These are phyloP conservation scores for Smutsia gigantea DNA, from an alignment of 2,797 vertebrate genomes.

Conservation along the genomic window DNA sequence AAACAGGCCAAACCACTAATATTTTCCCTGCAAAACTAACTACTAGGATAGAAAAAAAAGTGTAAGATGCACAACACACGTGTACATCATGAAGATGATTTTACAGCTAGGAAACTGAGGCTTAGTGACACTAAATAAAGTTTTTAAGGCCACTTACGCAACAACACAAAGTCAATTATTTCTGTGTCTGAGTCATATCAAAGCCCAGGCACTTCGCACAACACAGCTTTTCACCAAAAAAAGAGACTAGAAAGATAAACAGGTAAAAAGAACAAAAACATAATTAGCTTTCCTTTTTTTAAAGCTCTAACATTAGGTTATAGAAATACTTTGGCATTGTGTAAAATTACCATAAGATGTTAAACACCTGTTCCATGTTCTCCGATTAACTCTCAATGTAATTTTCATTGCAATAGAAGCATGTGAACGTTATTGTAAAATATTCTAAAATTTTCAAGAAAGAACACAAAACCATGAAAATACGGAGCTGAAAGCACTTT, in stretches of 20 bases:
- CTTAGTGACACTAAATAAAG: conserved; percentile 12
- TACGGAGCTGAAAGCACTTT: neutral
- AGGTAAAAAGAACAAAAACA: neutral
- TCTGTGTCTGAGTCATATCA: neutral
- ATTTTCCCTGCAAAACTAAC: conserved; percentile 1
- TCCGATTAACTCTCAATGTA: conserved; percentile 1
- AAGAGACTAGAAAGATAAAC: neutral
- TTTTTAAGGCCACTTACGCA: conserved; percentile 67
- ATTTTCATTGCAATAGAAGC: conserved; percentile 16
- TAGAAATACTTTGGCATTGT: neutral
- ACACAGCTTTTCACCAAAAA: neutral
- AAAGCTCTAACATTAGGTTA: neutral
- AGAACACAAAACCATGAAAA: neutral
- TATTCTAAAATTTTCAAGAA: neutral
- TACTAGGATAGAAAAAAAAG: neutral
- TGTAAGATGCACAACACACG: neutral
- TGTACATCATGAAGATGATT: neutral
- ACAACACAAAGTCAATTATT: conserved; percentile 1
- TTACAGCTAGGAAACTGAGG: conserved; percentile 17
- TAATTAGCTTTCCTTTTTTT: neutral
- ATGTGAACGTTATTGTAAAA: conserved; percentile 34
- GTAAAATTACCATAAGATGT: conserved; percentile 1
- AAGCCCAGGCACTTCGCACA: neutral
- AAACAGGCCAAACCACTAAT: conserved; percentile 1
- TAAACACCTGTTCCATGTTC: neutral